A percentile compares a stretch with the other conserved stretches of the same genome.
Conservation (phyloP, 2,113 vertebrate genomes). For the Datnioides undecimradiatus region DNA sequence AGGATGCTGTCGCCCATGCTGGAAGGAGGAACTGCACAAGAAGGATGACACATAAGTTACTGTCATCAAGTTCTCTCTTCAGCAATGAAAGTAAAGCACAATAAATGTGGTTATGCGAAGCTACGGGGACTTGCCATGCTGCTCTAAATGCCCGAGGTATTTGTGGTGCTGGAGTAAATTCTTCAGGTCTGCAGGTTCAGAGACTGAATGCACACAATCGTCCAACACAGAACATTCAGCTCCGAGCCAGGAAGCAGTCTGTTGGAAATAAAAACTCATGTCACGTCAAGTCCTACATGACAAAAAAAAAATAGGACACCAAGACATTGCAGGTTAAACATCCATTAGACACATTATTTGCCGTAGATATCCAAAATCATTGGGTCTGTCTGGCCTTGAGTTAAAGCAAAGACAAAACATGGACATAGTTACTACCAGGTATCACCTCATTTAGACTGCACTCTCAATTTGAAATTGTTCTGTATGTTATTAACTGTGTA, state of each 20-base stretch:
- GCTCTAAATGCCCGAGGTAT: slow-evolving; percentile 63
- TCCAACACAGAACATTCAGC: slow-evolving; percentile 44
- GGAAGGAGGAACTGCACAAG: slow-evolving; percentile 65
- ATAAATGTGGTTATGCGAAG: neutral
- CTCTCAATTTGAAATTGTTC: too few relatives aligned
- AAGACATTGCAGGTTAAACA: neutral
- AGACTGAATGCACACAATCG: slow-evolving; percentile 58
- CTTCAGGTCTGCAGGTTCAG: slow-evolving; percentile 60
- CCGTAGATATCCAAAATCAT: too few relatives aligned
- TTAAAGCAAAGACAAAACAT: too few relatives aligned
- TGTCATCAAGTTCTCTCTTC: neutral
- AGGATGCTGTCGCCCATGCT: slow-evolving; percentile 71
- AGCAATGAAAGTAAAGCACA: neutral
- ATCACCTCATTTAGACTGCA: too few relatives aligned
- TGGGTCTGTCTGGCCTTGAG: too few relatives aligned
- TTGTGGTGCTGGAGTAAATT: slow-evolving; percentile 76
- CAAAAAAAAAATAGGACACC: neutral
- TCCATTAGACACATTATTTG: neutral
- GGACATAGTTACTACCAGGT: too few relatives aligned
- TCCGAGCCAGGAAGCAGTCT: slow-evolving; percentile 79
- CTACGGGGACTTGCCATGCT: slow-evolving; percentile 68
- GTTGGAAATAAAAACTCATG: slow-evolving; percentile 6
- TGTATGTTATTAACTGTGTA: too few relatives aligned
- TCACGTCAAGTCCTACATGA: neutral
- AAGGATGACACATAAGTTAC: neutral